A percentile compares a stretch with the other conserved stretches of the same genome.
These are phyloP conservation scores for Unio pictorum DNA, from an alignment of 2,888 invertebrate species.

Conservation along the genomic window DNA sequence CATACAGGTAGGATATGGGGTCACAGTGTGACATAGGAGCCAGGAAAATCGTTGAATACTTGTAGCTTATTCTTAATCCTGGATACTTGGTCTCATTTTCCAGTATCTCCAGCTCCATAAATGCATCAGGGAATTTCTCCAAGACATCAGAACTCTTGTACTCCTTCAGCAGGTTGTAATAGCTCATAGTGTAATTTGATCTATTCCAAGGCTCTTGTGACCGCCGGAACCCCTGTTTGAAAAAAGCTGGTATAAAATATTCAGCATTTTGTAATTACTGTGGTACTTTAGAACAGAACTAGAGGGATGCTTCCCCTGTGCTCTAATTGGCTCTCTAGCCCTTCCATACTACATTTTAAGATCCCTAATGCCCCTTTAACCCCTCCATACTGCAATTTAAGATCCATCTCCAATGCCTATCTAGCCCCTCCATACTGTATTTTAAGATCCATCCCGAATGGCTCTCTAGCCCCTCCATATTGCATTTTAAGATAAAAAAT, in stretches of 20 bases:
- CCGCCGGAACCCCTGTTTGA: slow-evolving; percentile 65
- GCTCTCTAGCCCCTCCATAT: too few species aligned
- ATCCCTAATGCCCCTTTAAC: too few species aligned
- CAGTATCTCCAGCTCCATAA: slow-evolving; percentile 64
- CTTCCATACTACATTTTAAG: too few species aligned
- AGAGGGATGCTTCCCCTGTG: too few species aligned
- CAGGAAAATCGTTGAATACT: slow-evolving; percentile 71
- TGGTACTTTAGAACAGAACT: too few species aligned
- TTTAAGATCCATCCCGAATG: too few species aligned
- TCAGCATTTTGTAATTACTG: too few species aligned
- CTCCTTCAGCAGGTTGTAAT: slow-evolving; percentile 71
- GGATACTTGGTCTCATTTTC: slow-evolving; percentile 62
- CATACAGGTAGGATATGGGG: slow-evolving; percentile 70
- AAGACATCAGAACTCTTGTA: slow-evolving; percentile 65
- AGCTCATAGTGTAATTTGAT: slow-evolving; percentile 63
- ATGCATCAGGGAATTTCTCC: slow-evolving; percentile 54
- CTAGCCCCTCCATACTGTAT: too few species aligned
- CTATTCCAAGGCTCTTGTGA: slow-evolving; percentile 66
- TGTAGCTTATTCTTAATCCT: slow-evolving; percentile 68
- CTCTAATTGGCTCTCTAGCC: too few species aligned
- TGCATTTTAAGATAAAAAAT: too few species aligned
- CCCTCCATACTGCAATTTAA: too few species aligned
- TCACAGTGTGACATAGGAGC: slow-evolving; percentile 72
- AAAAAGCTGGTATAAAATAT: background rate
- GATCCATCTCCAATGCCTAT: too few species aligned